Evolutionary conservation across 2,113 vertebrate genomes (phyloP).

Genomic region (Lophotis ruficrista): DNA sequence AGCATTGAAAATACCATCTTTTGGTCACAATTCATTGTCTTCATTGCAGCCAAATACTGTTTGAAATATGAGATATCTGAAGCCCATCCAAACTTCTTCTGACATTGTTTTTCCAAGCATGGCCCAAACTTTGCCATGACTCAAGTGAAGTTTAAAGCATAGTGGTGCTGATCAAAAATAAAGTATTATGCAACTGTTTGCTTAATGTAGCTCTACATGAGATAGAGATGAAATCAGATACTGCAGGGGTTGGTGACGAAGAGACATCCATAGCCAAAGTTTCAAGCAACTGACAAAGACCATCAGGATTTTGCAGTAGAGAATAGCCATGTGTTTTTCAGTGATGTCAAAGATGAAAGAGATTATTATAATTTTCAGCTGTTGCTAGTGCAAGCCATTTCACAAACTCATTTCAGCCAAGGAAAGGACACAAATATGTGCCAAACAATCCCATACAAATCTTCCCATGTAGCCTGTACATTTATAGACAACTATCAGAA

Average conservation of each 20-base stretch:
- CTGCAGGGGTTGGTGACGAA: neutral
- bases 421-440: neutral
- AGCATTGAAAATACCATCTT: neutral
- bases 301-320: slow-evolving; percentile 12
- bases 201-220: neutral
- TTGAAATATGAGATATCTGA: slow-evolving; percentile 20
- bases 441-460: neutral
- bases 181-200: neutral
- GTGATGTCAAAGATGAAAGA: slow-evolving; percentile 44
- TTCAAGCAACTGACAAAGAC: slow-evolving; percentile 4
- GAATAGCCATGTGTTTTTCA: neutral
- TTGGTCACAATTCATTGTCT: neutral
- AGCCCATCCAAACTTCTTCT: neutral
- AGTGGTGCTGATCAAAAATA: neutral
- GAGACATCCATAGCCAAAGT: neutral
- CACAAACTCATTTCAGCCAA: neutral
- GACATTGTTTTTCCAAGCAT: neutral
- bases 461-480: neutral
- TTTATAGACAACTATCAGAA: neutral
- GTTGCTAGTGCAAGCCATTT: slow-evolving; percentile 7
- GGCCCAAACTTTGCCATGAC: neutral
- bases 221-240: neutral
- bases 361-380: slow-evolving; percentile 39
- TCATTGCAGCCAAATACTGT: neutral
- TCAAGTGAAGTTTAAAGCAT: neutral